phyloP scores from a whole-genome alignment of 2,113 vertebrate genomes.

The Pterocles burchelli region DNA sequence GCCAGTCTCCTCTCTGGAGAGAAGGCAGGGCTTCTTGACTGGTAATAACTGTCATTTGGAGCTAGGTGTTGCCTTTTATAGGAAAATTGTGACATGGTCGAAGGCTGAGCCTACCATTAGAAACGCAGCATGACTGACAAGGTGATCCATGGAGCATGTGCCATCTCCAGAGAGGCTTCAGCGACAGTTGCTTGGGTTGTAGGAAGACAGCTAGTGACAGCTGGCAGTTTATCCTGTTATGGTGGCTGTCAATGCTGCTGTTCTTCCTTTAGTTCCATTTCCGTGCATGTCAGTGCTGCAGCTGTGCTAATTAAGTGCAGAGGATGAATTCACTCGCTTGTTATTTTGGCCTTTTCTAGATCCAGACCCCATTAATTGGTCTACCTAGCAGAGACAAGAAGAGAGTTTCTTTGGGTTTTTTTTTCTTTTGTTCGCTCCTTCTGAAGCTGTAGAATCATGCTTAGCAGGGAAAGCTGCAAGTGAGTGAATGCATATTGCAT shows the following conservation, averaged over 20 bases:
- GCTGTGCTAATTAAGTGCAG: background rate
- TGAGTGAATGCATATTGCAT: background rate
- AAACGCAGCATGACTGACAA: background rate
- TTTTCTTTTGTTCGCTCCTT: background rate
- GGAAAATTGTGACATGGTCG: background rate
- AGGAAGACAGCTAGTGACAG: conserved; percentile 1
- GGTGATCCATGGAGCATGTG: background rate
- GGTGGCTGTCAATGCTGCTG: background rate
- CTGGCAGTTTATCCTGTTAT: background rate
- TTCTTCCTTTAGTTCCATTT: background rate
- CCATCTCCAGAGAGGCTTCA: background rate
- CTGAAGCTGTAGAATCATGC: background rate
- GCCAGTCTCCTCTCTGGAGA: background rate
- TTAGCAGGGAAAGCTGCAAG: background rate
- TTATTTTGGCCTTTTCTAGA: background rate
- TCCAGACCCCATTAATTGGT: background rate
- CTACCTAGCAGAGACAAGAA: background rate
- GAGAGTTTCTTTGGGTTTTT: background rate
- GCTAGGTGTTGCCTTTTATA: background rate
- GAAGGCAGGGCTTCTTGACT: background rate
- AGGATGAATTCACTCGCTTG: background rate
- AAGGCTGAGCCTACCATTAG: background rate
- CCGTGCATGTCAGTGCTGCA: background rate
- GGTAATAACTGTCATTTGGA: background rate
- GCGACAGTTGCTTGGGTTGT: background rate